Evolutionary conservation across 2,888 invertebrate species (phyloP).

Genomic region (Scaptomyza caliginosa): DNA sequence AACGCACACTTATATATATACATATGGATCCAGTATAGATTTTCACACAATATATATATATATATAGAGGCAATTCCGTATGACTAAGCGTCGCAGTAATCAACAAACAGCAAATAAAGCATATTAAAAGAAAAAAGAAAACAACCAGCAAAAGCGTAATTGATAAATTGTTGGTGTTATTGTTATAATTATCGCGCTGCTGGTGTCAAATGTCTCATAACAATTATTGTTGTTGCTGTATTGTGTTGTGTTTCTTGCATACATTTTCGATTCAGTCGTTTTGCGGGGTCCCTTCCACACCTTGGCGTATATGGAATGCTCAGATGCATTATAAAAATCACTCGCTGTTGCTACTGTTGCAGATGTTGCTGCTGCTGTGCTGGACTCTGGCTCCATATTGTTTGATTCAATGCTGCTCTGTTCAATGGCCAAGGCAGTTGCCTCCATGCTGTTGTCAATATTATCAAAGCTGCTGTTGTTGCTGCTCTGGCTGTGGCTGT

Average conservation of each 20-base stretch:
- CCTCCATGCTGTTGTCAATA: constrained; percentile 45
- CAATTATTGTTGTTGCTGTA: not conserved
- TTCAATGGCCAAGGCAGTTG: constrained; percentile 11
- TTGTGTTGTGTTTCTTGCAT: constrained; percentile 56
- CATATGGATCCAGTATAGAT: not conserved
- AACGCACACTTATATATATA: not conserved
- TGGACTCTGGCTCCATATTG: constrained; percentile 18
- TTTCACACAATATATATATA: constrained; percentile 2
- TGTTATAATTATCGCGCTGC: constrained; percentile 2
- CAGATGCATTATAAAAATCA: constrained; percentile 66
- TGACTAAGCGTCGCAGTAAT: constrained; percentile 36
- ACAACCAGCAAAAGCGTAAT: constrained; percentile 22
- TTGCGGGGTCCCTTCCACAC: constrained; percentile 84
- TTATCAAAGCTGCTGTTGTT: constrained; percentile 63
- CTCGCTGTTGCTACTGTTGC: constrained; percentile 33
- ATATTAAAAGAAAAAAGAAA: constrained; percentile 7
- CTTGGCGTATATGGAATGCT: constrained; percentile 83
- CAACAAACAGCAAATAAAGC: constrained; percentile 24
- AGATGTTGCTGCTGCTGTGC: constrained; percentile 37
- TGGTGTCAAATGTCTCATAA: constrained; percentile 22
- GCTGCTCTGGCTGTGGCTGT: constrained; percentile 38
- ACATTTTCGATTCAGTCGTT: constrained; percentile 84
- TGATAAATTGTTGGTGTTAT: constrained; percentile 20
- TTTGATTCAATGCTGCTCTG: constrained; percentile 22
- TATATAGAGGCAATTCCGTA: constrained; percentile 8